These are phyloP conservation scores for Eidolon dupreanum DNA, from an alignment of 2,797 vertebrate genomes.

Conservation along the genomic window DNA sequence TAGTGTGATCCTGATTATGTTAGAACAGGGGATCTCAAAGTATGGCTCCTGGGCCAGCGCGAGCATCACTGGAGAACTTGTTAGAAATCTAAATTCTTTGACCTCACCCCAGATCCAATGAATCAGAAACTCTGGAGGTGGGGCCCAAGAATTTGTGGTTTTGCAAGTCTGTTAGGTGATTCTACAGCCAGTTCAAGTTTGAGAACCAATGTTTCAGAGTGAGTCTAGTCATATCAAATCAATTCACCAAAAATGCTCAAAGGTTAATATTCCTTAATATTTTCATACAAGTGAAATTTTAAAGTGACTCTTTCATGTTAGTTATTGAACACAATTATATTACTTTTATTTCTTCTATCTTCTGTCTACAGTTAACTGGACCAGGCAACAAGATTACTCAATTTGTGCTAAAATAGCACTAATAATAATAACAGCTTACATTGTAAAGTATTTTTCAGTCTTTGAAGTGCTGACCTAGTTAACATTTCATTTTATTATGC, in stretches of 20 bases:
- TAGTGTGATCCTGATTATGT: neutral
- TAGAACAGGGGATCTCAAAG: neutral
- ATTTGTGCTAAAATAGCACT: conserved; percentile 25
- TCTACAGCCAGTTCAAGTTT: neutral
- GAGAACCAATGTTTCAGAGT: conserved; percentile 7
- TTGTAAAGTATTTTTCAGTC: neutral
- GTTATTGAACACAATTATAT: conserved; percentile 37
- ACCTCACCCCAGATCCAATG: neutral
- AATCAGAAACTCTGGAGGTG: neutral
- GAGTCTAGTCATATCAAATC: neutral
- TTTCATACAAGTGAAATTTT: conserved; percentile 33
- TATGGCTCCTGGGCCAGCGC: neutral
- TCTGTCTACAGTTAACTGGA: conserved; percentile 1
- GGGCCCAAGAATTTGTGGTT: neutral
- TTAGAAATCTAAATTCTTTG: neutral
- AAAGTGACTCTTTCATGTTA: neutral
- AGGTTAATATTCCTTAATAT: conserved; percentile 33
- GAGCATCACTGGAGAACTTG: neutral
- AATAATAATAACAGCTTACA: conserved; percentile 37
- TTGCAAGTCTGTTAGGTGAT: neutral
- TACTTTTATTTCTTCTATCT: conserved; percentile 32
- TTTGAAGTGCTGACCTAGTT: neutral
- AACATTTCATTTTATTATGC: conserved; percentile 24
- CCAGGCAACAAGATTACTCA: neutral
- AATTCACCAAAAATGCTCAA: neutral